Conservation (phyloP, 2,797 vertebrate genomes). For the Hozukius guyotensis region DNA sequence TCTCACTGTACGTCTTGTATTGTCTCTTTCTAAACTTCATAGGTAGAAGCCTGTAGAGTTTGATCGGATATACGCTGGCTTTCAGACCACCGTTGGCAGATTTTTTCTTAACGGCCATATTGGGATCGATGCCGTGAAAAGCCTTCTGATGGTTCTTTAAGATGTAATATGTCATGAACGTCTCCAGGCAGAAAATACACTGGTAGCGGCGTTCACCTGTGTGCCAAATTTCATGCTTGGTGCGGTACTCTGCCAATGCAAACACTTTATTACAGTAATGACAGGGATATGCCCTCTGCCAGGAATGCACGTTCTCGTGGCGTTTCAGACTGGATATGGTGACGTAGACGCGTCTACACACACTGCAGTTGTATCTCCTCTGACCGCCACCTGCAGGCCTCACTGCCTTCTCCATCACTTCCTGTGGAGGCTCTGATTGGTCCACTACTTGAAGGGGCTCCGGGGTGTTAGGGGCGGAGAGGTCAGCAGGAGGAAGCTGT, state of each 20-base stretch:
- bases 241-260: constrained; percentile 96
- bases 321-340: constrained; percentile 95
- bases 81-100: constrained; percentile 92
- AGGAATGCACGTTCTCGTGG: constrained; percentile 98
- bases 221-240: constrained; percentile 98
- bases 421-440: constrained; percentile 72
- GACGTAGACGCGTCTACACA: constrained; percentile 96
- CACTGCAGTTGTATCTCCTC: constrained; percentile 90
- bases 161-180: constrained; percentile 99
- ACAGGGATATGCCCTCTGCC: constrained; percentile 97
- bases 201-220: constrained; percentile 97
- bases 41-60: constrained; percentile 95
- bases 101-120: constrained; percentile 92
- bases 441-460: constrained; percentile 49
- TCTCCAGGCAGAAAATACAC: constrained; percentile 98
- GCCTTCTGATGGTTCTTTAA: constrained; percentile 99
- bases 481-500: constrained; percentile 67
- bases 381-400: constrained; percentile 85
- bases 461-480: constrained; percentile 69
- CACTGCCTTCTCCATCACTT: constrained; percentile 74
- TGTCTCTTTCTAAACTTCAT: constrained; percentile 95
- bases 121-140: constrained; percentile 96
- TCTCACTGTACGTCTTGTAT: constrained; percentile 91
- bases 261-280: constrained; percentile 99
- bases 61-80: constrained; percentile 94